phyloP scores from a whole-genome alignment of 1,140 invertebrate genomes.

The Condylostylus longicornis region DNA sequence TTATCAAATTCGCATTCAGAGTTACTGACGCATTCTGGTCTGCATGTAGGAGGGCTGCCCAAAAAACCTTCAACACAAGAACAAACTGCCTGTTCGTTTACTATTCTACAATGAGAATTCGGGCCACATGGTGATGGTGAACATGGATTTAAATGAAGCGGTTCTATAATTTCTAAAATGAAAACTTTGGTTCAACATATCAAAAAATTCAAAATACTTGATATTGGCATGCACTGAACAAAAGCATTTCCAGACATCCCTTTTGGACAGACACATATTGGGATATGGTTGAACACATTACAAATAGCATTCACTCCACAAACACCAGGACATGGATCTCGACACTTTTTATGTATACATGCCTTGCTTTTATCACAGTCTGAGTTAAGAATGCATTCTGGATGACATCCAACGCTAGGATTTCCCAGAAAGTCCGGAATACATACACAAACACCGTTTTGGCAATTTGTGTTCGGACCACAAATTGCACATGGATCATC shows the following conservation, averaged over 20 bases:
- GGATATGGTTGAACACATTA: conserved; percentile 46
- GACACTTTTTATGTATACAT: conserved; percentile 46
- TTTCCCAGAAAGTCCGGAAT: conserved; percentile 45
- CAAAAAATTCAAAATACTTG: conserved; percentile 24
- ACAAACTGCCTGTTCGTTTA: conserved; percentile 42
- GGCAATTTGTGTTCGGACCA: conserved; percentile 47
- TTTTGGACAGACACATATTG: conserved; percentile 45
- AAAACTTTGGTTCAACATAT: background rate
- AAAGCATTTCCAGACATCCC: conserved; percentile 33
- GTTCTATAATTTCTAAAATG: conserved; percentile 34
- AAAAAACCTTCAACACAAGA: conserved; percentile 41
- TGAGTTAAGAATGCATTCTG: conserved; percentile 19
- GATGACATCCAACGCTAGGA: conserved; percentile 26
- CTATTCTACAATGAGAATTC: conserved; percentile 35
- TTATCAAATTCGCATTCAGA: conserved; percentile 63
- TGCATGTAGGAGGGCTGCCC: conserved; percentile 59
- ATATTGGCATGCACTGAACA: conserved; percentile 24
- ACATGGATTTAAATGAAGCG: conserved; percentile 42
- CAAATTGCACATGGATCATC: conserved; percentile 49
- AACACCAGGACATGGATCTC: conserved; percentile 48
- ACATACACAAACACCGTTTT: conserved; percentile 38
- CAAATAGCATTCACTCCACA: conserved; percentile 52
- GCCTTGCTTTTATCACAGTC: conserved; percentile 43
- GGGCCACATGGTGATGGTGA: conserved; percentile 44
- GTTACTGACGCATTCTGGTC: conserved; percentile 67